Base-by-base conservation (phyloP, 2,797 vertebrate genomes). In the Tapirus indicus region DNA sequence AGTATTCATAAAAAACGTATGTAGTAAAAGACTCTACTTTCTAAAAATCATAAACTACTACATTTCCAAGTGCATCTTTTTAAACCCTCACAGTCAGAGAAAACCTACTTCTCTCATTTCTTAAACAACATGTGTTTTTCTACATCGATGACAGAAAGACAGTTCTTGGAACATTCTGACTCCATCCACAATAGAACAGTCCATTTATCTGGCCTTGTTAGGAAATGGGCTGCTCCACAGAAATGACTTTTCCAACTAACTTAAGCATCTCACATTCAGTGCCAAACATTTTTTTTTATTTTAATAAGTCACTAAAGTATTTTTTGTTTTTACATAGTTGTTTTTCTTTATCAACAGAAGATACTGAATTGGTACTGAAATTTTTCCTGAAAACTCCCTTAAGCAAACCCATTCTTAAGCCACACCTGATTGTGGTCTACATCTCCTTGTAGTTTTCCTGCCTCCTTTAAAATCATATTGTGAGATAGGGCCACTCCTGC, bases 191-290 rank as follows among this genome's bases (percentile, higher is more conserved):
- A 23, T 5, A 54, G 44, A 95, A n/a, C 56, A 75, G 82, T 17
- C 75, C 69, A 52, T 80, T 79, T 44, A 54, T 90, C 60, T 74
- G 71, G 6, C 47, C 75, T 72, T 60, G 54, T 93, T 82, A 85
- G 35, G 23, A 95, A 96, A 87, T 41, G 62, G 97, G 49, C 32
- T 35, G 14, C 25, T 86, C 41, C 60, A 79, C 11, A 52, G 38
- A 88, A 49, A 83, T 17, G 29, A 66, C 49, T 91, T 94, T 97
- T 87, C 74, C 82, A 91, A 85, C 93, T 69, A 82, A 80, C 21
- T 41, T 56, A 85, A 38, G 54, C n/a, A 87, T 58, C 52, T 56
- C 44, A 32, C 6, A 4, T n/a, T 90, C 71, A n/a, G 13, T 60
- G 91, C 62, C 85, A 94, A 88, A 49, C 13, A 52, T 49, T 47